Conservation (phyloP, 2,888 invertebrate species). For the Corythucha ciliata region DNA sequence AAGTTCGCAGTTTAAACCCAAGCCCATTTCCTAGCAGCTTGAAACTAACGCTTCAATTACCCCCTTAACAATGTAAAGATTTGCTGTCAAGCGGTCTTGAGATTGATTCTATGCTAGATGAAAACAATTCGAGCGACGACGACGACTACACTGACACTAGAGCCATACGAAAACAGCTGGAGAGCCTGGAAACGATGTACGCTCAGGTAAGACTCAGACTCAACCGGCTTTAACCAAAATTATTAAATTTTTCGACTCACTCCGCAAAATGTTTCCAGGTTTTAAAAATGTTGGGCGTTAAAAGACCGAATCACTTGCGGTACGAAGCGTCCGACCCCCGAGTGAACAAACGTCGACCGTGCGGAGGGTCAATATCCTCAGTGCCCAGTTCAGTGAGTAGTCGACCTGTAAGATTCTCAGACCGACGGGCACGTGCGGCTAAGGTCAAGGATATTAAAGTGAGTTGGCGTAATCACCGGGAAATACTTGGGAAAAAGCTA, state of each 20-base stretch:
- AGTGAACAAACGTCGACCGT: conserved; percentile 49
- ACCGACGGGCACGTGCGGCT: conserved; percentile 21
- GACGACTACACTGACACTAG: conserved; percentile 63
- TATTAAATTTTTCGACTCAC: conserved; percentile 14
- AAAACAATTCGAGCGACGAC: conserved; percentile 39
- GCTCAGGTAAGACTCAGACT: conserved; percentile 56
- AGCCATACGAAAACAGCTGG: conserved; percentile 67
- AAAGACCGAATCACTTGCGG: conserved; percentile 40
- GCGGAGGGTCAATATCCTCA: conserved; percentile 76
- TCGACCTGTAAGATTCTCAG: conserved; percentile 53
- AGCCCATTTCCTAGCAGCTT: not conserved
- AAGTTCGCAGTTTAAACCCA: not conserved
- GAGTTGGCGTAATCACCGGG: not conserved
- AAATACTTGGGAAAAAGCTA: not conserved
- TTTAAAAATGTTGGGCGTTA: conserved; percentile 52
- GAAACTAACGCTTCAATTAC: not conserved
- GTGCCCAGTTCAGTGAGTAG: conserved; percentile 74
- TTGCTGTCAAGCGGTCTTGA: conserved; percentile 34
- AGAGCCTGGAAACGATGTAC: conserved; percentile 79
- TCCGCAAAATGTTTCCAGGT: conserved; percentile 43
- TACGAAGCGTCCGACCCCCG: conserved; percentile 51
- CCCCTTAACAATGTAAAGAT: conserved; percentile 21
- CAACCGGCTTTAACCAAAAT: not conserved
- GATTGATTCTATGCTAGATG: conserved; percentile 65
- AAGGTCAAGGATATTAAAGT: conserved; percentile 29